Evolutionary conservation across 2,113 vertebrate genomes (phyloP), one percentile per base, ranked within the genome.

Genomic region (Stegastes partitus): DNA sequence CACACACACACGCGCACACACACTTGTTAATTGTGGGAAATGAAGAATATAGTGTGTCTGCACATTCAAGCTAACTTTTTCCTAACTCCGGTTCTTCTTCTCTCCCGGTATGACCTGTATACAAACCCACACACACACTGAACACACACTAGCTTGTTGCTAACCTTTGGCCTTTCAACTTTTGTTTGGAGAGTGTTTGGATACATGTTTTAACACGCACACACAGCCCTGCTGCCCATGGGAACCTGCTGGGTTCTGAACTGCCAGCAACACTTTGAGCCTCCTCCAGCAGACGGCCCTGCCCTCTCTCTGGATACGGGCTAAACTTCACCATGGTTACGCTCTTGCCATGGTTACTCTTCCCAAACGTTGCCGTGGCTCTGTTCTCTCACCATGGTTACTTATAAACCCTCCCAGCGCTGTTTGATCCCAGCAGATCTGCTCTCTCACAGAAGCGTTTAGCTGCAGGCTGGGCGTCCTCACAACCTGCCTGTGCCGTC

Each of bases 261-360:
- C 82, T 70, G 66, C 82, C 72, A 67, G 64, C 63, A 62, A 64
- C 67, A 42, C 55, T 82, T 66, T 74, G 79, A 78, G 55, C 81
- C 67, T 12, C 26, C 65, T 88, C 79, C 87, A 74, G 74, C 62
- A 76, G 70, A 69, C 70, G 0, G 73, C 81, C 81, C 85, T 73
- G 82, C 82, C 83, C 83, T 75, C 66, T 57, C 68, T 71, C 65
- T 25, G 86, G 85, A 84, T 81, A 83, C 39, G 63, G 86, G 54
- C 77, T 86, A 68, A 84, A 85, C 84, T 78, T 88, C 83, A 54
- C 86, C 80, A 82, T 90, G 82, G 88, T 88, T 85, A 89, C 82
- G 6, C 77, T 81, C 76, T 70, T 86, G 88, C 88, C 91, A 89
- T 90, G 90, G 90, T 89, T 89, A 93, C 91, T 62, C 80, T 74